These are phyloP conservation scores for Helicolenus hilgendorfi DNA, from an alignment of 2,797 vertebrate genomes.

Conservation along the genomic window DNA sequence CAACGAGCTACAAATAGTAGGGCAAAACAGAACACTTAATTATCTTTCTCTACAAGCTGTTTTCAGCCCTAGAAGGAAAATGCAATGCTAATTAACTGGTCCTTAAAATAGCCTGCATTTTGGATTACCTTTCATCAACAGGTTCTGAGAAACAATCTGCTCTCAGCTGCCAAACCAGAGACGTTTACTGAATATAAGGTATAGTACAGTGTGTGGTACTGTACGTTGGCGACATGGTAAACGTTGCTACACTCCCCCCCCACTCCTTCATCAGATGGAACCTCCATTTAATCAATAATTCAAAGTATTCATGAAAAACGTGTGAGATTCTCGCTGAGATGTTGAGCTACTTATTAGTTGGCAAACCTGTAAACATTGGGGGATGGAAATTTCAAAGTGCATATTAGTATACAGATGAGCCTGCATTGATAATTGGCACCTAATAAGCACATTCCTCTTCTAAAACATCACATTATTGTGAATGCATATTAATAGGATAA, in stretches of 20 bases:
- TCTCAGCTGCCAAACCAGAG: constrained; percentile 14
- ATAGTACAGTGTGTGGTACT: not conserved
- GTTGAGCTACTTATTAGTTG: constrained; percentile 46
- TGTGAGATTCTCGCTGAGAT: constrained; percentile 31
- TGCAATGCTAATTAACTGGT: constrained; percentile 53
- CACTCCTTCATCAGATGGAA: constrained; percentile 14
- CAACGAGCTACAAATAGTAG: constrained; percentile 64
- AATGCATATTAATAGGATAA: constrained; percentile 21
- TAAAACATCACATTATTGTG: not conserved
- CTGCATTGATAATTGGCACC: constrained; percentile 45
- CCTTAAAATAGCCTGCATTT: constrained; percentile 56
- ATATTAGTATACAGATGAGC: constrained; percentile 31
- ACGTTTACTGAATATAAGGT: not conserved
- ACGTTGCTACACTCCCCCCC: not conserved
- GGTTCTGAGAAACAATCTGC: constrained; percentile 22
- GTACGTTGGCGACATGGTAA: not conserved
- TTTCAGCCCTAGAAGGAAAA: constrained; percentile 49
- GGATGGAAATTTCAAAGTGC: constrained; percentile 7
- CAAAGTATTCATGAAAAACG: constrained; percentile 41
- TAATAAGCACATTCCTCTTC: constrained; percentile 31
- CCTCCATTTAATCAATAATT: constrained; percentile 74
- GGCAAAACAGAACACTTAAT: constrained; percentile 69
- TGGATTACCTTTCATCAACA: constrained; percentile 50
- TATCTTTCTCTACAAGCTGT: constrained; percentile 72
- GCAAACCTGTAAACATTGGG: not conserved